Conservation (phyloP, 2,113 vertebrate genomes). For the Serilophus lunatus region DNA sequence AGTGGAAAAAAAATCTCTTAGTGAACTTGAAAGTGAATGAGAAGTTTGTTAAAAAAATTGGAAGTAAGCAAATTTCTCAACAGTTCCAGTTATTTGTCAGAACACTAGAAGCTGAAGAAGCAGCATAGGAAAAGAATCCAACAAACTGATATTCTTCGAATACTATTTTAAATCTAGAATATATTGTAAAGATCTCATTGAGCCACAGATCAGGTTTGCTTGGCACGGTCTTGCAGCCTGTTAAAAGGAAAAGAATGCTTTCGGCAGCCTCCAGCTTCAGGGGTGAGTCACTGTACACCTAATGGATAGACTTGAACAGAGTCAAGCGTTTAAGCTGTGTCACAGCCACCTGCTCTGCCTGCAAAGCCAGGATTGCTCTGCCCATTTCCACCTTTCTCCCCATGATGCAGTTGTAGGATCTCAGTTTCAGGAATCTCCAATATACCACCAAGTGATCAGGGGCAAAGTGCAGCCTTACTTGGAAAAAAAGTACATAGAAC, state of each 20-base stretch:
- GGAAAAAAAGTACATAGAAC: not conserved
- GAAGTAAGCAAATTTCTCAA: not conserved
- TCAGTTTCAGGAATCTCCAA: fast-evolving
- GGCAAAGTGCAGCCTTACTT: not conserved
- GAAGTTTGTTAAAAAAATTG: not conserved
- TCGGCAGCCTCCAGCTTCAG: not conserved
- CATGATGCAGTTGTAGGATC: not conserved
- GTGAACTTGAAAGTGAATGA: not conserved
- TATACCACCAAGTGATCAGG: fast-evolving
- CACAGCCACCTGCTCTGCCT: not conserved
- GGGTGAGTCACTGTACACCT: too few species aligned
- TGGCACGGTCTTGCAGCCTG: not conserved
- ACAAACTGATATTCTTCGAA: fast-evolving
- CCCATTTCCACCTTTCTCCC: not conserved
- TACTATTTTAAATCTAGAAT: not conserved
- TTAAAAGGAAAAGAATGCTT: not conserved
- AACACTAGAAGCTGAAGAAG: not conserved
- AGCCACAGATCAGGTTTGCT: not conserved
- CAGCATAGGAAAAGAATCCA: not conserved
- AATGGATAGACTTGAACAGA: not conserved
- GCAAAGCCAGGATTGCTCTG: not conserved
- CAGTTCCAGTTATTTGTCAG: not conserved
- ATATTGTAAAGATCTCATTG: not conserved
- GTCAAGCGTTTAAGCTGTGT: not conserved
- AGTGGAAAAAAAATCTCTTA: not conserved